These are phyloP conservation scores for Trissolcus brochymenae DNA, from an alignment of 2,888 invertebrate genomes.

Conservation along the genomic window DNA sequence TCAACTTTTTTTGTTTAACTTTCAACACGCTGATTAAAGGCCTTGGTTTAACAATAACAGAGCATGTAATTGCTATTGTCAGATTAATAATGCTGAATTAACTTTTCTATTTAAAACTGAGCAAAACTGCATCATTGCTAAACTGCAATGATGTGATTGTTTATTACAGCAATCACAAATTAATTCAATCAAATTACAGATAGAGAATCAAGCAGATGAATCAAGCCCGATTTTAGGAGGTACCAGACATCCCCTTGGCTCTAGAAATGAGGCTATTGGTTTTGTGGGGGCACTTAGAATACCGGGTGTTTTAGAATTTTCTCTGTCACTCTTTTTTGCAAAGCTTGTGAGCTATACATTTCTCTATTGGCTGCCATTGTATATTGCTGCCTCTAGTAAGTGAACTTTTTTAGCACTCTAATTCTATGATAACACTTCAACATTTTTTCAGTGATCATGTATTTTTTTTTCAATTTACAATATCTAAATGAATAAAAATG, in stretches of 20 bases:
- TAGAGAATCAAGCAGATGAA: conserved; percentile 66
- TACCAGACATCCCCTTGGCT: conserved; percentile 60
- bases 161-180: background rate
- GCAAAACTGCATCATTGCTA: too few relatives aligned
- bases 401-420: too few relatives aligned
- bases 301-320: conserved; percentile 95
- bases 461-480: too few relatives aligned
- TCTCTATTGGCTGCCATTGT: conserved; percentile 95
- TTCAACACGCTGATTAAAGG: background rate
- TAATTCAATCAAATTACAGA: conserved; percentile 11
- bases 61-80: background rate
- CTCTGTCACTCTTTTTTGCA: conserved; percentile 94
- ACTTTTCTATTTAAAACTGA: too few relatives aligned
- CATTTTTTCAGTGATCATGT: too few relatives aligned
- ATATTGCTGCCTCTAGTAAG: conserved; percentile 91
- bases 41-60: background rate
- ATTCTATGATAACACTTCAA: too few relatives aligned
- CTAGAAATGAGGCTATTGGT: conserved; percentile 81
- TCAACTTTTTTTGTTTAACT: background rate
- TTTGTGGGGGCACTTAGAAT: conserved; percentile 87
- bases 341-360: conserved; percentile 98
- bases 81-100: background rate
- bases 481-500: too few relatives aligned
- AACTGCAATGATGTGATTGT: too few relatives aligned
- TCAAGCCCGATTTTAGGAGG: conserved; percentile 74